Percentiles rank a stretch among this genome's conserved stretches.
phyloP scores from a whole-genome alignment of 2,888 invertebrate species.

The Phengaris arion region DNA sequence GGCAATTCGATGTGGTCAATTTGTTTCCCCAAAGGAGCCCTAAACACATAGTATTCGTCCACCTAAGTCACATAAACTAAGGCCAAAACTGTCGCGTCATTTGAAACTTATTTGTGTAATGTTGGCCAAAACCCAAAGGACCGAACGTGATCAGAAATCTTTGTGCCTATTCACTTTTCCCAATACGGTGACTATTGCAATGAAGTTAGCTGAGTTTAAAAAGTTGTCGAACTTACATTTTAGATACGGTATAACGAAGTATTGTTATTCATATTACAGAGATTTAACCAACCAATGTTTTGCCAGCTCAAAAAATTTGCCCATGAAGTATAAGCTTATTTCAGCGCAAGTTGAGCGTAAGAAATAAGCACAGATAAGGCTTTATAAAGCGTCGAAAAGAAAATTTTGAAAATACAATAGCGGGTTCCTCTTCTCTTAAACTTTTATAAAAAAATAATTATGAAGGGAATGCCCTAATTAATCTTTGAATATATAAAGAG shows the following conservation, averaged over 20 bases:
- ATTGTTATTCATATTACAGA: neutral
- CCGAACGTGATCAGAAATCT: slow-evolving; percentile 65
- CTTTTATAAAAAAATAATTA: neutral
- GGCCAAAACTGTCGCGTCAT: slow-evolving; percentile 44
- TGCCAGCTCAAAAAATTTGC: too few species aligned
- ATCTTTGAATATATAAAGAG: neutral
- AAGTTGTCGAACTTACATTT: slow-evolving; percentile 17
- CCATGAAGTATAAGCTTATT: too few species aligned
- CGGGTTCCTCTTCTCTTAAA: too few species aligned
- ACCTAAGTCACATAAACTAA: slow-evolving; percentile 34
- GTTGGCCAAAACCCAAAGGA: slow-evolving; percentile 62
- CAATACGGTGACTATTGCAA: slow-evolving; percentile 30
- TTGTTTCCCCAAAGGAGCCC: neutral
- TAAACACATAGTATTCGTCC: neutral
- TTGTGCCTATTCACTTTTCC: slow-evolving; percentile 65
- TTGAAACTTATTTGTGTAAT: slow-evolving; percentile 52
- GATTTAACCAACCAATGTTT: neutral
- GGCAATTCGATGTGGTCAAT: too few species aligned
- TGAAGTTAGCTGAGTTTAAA: slow-evolving; percentile 22
- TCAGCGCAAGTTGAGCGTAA: too few species aligned
- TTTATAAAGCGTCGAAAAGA: too few species aligned
- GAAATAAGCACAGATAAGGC: too few species aligned
- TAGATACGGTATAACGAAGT: neutral
- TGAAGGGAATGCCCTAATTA: neutral
- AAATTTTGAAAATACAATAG: too few species aligned